Percentiles rank a stretch among this genome's conserved stretches.
Conservation (phyloP, 2,113 vertebrate genomes). For the Brachyhypopomus occidentalis region DNA sequence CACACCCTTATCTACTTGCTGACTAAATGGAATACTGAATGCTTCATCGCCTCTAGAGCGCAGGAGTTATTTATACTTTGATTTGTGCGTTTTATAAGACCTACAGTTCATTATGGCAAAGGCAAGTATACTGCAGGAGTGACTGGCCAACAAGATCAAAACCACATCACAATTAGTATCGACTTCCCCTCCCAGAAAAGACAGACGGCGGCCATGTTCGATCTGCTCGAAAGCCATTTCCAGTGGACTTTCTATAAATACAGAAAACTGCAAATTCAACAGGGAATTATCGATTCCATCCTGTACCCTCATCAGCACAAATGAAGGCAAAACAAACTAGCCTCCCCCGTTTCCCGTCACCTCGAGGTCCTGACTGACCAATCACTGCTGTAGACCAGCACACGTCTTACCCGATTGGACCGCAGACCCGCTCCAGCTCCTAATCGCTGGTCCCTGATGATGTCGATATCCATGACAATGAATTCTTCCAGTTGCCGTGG, state of each 20-base stretch:
- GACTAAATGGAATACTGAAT: neutral
- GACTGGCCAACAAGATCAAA: neutral
- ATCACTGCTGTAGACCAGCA: too few species aligned
- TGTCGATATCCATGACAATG: conserved; percentile 87
- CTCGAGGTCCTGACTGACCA: too few species aligned
- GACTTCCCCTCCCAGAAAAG: neutral
- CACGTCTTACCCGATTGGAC: conserved; percentile 84
- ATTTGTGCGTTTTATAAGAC: neutral
- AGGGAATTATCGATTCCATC: neutral
- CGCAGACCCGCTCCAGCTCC: conserved; percentile 84
- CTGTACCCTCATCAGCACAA: neutral
- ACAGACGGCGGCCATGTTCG: neutral
- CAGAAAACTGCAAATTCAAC: neutral
- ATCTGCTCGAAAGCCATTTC: neutral
- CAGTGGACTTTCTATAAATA: neutral
- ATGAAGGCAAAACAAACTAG: neutral
- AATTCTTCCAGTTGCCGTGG: conserved; percentile 93
- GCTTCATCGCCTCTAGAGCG: neutral
- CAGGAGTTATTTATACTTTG: neutral
- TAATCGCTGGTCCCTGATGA: conserved; percentile 79
- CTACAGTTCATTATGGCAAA: neutral
- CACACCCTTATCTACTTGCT: neutral
- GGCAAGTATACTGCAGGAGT: neutral
- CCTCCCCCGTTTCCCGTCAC: neutral
- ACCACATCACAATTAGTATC: neutral